Percentiles rank a stretch among this genome's conserved stretches.
These are phyloP conservation scores for Cydia pomonella DNA, from an alignment of 1,140 invertebrate genomes.

Conservation along the genomic window DNA sequence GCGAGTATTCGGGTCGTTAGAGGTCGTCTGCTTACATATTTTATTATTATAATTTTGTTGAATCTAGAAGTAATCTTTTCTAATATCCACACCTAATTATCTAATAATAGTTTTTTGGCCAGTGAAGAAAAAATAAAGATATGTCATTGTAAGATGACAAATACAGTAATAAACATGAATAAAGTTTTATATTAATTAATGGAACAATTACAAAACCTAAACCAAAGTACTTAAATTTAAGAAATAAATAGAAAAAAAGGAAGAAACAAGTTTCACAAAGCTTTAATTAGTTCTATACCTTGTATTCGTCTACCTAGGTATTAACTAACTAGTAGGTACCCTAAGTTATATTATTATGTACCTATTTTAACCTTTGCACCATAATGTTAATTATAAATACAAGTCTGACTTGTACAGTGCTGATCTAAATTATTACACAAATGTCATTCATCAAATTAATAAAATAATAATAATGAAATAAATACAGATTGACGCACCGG, in stretches of 20 bases:
- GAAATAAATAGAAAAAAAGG: background rate
- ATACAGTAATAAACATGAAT: too few relatives aligned
- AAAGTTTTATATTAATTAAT: too few relatives aligned
- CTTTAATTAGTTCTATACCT: background rate
- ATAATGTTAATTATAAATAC: too few relatives aligned
- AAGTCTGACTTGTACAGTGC: conserved; percentile 1
- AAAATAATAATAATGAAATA: conserved; percentile 56
- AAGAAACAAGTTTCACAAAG: background rate
- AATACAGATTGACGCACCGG: conserved; percentile 64
- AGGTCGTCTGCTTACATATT: conserved; percentile 13
- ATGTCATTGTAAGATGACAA: background rate
- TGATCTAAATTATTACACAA: conserved; percentile 27
- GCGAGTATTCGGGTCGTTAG: background rate
- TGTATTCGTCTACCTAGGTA: background rate
- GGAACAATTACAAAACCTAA: too few relatives aligned
- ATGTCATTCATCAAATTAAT: conserved; percentile 37
- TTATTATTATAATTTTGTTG: background rate
- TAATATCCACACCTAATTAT: background rate
- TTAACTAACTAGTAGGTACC: background rate
- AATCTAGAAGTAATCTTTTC: background rate
- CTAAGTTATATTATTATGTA: too few relatives aligned
- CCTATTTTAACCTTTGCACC: too few relatives aligned
- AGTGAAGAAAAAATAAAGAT: too few relatives aligned
- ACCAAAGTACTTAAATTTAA: too few relatives aligned
- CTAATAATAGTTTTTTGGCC: too few relatives aligned